Base-by-base conservation (phyloP, 2,113 vertebrate genomes). In the Bostrychus sinensis region DNA sequence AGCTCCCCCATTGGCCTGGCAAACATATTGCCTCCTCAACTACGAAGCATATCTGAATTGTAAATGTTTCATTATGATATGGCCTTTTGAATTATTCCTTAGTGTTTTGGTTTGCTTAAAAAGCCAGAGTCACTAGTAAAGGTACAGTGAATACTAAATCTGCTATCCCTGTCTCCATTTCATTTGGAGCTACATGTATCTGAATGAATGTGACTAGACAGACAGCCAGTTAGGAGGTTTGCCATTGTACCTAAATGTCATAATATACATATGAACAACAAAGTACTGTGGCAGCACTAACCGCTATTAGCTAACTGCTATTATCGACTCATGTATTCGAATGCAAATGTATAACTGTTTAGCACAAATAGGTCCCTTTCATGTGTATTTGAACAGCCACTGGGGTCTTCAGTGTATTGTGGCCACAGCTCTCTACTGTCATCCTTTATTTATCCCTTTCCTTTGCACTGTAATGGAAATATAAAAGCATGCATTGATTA, bases 401-500 rank as follows among this genome's bases (percentile, higher is more conserved):
- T 22, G 43, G 61, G 67, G 62, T 53, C 66, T 61, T 58, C 42
- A 39, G 20, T 34, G 64, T 41, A 56, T 56, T 75, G 70, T 56
- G 62, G 60, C 46, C 71, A 45, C 34, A 62, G 69, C 64, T 62
- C 68, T 70, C 72, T 63, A 60, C 69, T 75, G 80, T 77, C 85
- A 87, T 85, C 71, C 75, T 90, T 92, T 90, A 91, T 90, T 89
- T 82, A 89, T 90, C 80, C 64, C 60, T 78, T 91, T 80, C 78
- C 75, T 81, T 74, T 77, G 80, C 60, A 78, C 70, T 85, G 84
- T 91, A 89, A 92, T 91, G 87, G 89, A 89, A 91, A 91, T 89
- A 90, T 90, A 89, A 92, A 92, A 89, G 86, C 77, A 56, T 60
- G 70, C 88, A 92, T 91, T 92, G 90, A 93, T 92, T 90, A 90